These are phyloP conservation scores for Melanerpes aurifrons DNA, from an alignment of 2,113 vertebrate species.

Conservation along the genomic window DNA sequence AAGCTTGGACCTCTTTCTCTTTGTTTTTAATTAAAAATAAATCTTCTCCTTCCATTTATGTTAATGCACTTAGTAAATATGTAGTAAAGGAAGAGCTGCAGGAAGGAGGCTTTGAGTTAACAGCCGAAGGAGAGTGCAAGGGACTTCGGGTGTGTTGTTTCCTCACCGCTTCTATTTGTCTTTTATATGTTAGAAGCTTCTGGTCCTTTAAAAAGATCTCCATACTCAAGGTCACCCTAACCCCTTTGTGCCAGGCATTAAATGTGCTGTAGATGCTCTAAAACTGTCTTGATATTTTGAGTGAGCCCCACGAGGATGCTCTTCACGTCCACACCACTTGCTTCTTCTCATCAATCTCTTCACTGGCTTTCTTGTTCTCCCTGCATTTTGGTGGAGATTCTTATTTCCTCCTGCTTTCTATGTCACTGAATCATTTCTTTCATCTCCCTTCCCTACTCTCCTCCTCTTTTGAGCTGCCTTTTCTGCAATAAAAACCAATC, in stretches of 20 bases:
- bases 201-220: background rate
- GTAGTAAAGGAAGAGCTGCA: conserved; percentile 15
- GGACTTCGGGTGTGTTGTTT: background rate
- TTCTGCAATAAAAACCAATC: background rate
- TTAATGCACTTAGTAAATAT: conserved; percentile 62
- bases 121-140: background rate
- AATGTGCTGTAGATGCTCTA: background rate
- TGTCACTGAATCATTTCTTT: background rate
- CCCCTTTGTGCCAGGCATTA: background rate
- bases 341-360: background rate
- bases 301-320: background rate
- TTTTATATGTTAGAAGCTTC: background rate
- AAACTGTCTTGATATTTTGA: conserved; percentile 12
- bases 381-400: background rate
- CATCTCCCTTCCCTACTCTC: background rate
- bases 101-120: background rate
- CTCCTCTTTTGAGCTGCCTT: background rate
- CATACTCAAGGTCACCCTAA: background rate
- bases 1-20: conserved; percentile 26
- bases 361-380: background rate
- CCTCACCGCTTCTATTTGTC: background rate
- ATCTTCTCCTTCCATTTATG: conserved; percentile 30
- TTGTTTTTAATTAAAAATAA: conserved; percentile 57
- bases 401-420: background rate
- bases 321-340: background rate